Evolutionary conservation across 2,113 vertebrate species (phyloP).

Genomic region (Campylorhamphus procurvoides): DNA sequence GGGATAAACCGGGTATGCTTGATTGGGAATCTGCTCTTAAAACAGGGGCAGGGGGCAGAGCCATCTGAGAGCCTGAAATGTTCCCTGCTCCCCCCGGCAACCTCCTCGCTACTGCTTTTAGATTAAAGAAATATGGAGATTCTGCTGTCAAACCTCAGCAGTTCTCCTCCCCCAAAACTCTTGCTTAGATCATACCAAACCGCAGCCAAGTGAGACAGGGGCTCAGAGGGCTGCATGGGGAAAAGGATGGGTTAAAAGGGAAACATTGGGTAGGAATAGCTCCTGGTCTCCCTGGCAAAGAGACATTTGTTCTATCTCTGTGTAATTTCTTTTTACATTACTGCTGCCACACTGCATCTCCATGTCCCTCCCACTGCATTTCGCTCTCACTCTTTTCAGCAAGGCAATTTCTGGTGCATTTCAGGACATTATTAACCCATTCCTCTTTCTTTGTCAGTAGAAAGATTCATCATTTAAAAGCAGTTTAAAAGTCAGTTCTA

Average conservation of each 20-base stretch:
- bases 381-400: slow-evolving; percentile 52
- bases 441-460: slow-evolving; percentile 15
- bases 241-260: slow-evolving; percentile 34
- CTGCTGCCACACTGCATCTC: slow-evolving; percentile 64
- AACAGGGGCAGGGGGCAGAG: slow-evolving; percentile 39
- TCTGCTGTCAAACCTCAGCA: background rate
- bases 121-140: slow-evolving; percentile 46
- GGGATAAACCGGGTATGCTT: slow-evolving; percentile 45
- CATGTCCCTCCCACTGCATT: slow-evolving; percentile 69
- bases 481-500: slow-evolving; percentile 10
- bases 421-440: slow-evolving; percentile 70
- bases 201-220: fast-evolving
- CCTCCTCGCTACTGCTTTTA: slow-evolving; percentile 1
- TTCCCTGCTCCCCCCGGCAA: slow-evolving; percentile 15
- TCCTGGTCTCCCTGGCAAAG: slow-evolving; percentile 48
- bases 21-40: slow-evolving; percentile 44
- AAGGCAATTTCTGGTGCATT: slow-evolving; percentile 68
- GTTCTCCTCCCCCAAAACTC: slow-evolving; percentile 3
- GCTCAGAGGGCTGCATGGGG: background rate
- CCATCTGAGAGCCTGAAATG: slow-evolving; percentile 25
- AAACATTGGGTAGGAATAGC: slow-evolving; percentile 31
- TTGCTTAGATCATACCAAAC: background rate
- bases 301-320: slow-evolving; percentile 58
- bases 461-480: background rate
- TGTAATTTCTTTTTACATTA: slow-evolving; percentile 64